Conservation (phyloP, 2,113 vertebrate species). For the Mesitornis unicolor region DNA sequence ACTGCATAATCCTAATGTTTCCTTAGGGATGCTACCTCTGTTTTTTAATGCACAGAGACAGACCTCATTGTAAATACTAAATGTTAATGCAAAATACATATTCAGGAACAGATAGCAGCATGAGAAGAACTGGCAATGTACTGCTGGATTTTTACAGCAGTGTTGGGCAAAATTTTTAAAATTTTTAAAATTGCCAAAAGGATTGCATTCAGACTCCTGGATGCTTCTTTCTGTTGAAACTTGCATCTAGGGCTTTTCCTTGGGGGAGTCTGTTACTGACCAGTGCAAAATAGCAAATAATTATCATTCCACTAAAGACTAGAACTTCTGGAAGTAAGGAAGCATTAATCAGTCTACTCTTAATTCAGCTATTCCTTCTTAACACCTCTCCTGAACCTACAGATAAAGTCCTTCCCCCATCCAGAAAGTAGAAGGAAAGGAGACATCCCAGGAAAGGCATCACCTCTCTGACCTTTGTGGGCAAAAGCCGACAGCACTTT, state of each 20-base stretch:
- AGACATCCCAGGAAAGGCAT: not conserved
- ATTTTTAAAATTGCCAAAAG: not conserved
- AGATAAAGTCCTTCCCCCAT: not conserved
- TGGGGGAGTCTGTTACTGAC: not conserved
- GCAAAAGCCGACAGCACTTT: not conserved
- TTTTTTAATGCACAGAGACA: not conserved
- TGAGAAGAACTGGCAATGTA: not conserved
- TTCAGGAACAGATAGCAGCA: not conserved
- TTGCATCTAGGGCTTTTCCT: not conserved
- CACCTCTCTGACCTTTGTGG: not conserved
- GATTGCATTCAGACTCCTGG: not conserved
- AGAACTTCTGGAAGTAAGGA: not conserved
- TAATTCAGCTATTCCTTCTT: not conserved
- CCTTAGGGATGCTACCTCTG: not conserved
- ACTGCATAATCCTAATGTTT: not conserved
- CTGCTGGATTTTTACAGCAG: not conserved
- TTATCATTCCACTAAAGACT: not conserved
- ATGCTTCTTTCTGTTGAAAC: not conserved
- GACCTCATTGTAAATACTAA: not conserved
- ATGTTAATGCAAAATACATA: not conserved
- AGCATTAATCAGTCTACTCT: not conserved
- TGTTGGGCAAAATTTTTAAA: not conserved
- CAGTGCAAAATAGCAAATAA: not conserved
- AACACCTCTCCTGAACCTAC: not conserved
- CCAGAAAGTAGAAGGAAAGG: not conserved